These are phyloP conservation scores for Clarias batrachus DNA, from an alignment of 2,113 vertebrate genomes.

Conservation along the genomic window DNA sequence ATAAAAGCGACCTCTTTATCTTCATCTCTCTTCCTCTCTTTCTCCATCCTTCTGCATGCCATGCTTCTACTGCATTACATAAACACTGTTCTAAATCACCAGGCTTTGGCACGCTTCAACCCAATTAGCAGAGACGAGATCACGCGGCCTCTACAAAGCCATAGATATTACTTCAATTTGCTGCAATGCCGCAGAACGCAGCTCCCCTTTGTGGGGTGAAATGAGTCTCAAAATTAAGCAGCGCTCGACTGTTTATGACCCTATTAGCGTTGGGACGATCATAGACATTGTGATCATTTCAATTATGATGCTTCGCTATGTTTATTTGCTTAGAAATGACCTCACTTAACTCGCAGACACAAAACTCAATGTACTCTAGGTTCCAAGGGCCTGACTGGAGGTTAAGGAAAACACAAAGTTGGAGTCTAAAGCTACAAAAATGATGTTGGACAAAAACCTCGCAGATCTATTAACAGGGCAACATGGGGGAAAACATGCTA, in stretches of 20 bases:
- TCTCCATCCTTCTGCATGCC: constrained; percentile 35
- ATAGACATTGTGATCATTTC: constrained; percentile 4
- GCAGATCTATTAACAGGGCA: not conserved
- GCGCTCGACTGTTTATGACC: constrained; percentile 27
- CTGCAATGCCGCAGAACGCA: constrained; percentile 20
- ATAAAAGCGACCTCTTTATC: not conserved
- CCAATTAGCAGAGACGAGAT: constrained; percentile 30
- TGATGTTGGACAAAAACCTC: not conserved
- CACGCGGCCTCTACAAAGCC: constrained; percentile 7
- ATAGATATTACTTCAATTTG: constrained; percentile 31
- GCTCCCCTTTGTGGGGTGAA: not conserved
- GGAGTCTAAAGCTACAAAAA: not conserved
- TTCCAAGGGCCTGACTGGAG: not conserved
- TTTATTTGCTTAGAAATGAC: constrained; percentile 20
- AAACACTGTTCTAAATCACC: constrained; percentile 29
- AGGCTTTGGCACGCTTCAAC: constrained; percentile 31
- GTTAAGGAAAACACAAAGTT: not conserved
- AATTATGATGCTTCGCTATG: not conserved
- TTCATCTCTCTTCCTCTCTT: not conserved
- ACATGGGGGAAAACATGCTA: not conserved
- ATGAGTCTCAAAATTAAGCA: constrained; percentile 23
- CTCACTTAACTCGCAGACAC: not conserved
- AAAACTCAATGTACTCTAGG: not conserved
- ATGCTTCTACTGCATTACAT: constrained; percentile 23
- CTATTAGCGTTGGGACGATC: not conserved